Conservation (phyloP, 2,113 vertebrate species). For the Festucalex cinctus region DNA sequence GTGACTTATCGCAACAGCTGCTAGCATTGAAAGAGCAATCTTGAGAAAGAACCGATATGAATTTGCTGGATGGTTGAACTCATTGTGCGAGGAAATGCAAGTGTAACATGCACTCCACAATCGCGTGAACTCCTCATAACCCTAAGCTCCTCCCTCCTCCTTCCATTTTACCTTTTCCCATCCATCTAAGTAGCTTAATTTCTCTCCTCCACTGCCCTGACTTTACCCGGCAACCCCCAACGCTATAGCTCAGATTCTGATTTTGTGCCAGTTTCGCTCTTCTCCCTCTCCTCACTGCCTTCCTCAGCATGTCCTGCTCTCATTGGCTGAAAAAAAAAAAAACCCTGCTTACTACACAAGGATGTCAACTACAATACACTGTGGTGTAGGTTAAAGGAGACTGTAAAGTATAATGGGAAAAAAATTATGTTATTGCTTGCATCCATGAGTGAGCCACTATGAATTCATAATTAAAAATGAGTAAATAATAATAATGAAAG, state of each 20-base stretch:
- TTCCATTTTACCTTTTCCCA: not conserved
- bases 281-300: not conserved
- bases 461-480: too few relatives aligned
- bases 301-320: slow-evolving; percentile 1
- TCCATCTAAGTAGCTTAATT: slow-evolving; percentile 12
- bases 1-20: slow-evolving; percentile 15
- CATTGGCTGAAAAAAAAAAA: not conserved
- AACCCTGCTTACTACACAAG: slow-evolving; percentile 4
- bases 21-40: slow-evolving; percentile 23
- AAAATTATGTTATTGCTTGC: too few relatives aligned
- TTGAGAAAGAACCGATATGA: not conserved
- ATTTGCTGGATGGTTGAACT: not conserved
- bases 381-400: too few relatives aligned
- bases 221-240: slow-evolving; percentile 1
- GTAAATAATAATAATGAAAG: too few relatives aligned
- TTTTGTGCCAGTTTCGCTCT: not conserved
- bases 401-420: too few relatives aligned
- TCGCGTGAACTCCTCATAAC: slow-evolving; percentile 12
- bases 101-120: not conserved
- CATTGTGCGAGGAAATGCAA: not conserved
- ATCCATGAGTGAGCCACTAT: too few relatives aligned
- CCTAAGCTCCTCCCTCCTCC: not conserved
- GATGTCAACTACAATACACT: not conserved
- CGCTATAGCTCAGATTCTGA: slow-evolving; percentile 21
- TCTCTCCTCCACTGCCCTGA: slow-evolving; percentile 1